A percentile compares a stretch with the other conserved stretches of the same genome.
These are phyloP conservation scores for Turnix velox DNA, from an alignment of 2,113 vertebrate species.

Conservation along the genomic window DNA sequence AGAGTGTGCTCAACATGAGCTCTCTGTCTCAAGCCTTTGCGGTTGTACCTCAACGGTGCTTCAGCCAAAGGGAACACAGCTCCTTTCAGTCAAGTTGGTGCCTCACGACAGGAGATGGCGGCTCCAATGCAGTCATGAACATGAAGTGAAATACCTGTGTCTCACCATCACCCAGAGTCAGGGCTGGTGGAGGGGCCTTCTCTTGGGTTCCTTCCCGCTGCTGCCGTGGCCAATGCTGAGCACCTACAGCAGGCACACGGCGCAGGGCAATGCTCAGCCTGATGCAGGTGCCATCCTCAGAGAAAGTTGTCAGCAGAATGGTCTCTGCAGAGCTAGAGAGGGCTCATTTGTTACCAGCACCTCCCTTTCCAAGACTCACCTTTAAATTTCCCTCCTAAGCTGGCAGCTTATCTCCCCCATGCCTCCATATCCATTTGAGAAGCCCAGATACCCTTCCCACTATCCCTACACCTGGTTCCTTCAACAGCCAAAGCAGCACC, in stretches of 20 bases:
- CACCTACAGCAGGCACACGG: background rate
- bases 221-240: rapidly evolving
- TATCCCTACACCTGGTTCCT: background rate
- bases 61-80: background rate
- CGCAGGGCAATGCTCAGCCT: background rate
- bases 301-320: background rate
- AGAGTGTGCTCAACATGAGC: background rate
- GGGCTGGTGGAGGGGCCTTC: background rate
- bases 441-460: background rate
- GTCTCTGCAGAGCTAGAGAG: background rate
- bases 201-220: rapidly evolving
- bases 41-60: background rate
- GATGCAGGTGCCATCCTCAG: rapidly evolving
- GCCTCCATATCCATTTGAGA: background rate
- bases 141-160: rapidly evolving
- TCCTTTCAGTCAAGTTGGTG: rapidly evolving
- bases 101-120: background rate
- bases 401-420: background rate
- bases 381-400: background rate
- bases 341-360: rapidly evolving
- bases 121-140: background rate
- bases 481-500: background rate
- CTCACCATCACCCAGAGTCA: background rate
- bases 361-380: background rate
- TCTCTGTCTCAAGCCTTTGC: background rate